A percentile compares a stretch with the other conserved stretches of the same genome.
Conservation (phyloP, 2,113 vertebrate genomes). For the Carassius carassius region DNA sequence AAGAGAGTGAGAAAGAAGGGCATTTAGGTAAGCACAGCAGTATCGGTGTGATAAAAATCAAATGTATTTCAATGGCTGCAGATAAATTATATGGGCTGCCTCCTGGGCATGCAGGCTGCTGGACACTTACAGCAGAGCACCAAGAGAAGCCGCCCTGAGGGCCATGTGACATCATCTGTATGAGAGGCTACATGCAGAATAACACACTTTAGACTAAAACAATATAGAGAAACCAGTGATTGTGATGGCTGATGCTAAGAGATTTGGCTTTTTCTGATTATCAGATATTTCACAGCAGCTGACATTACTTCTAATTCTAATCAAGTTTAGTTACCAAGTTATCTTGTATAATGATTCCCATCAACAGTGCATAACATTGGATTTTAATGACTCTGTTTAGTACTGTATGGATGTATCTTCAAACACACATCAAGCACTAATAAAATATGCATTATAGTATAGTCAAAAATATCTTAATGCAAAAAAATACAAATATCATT, state of each 20-base stretch:
- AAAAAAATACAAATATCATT: not conserved
- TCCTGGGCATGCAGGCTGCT: constrained; percentile 14
- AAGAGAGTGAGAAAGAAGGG: constrained; percentile 57
- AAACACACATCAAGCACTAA: not conserved
- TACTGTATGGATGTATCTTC: not conserved
- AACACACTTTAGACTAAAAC: not conserved
- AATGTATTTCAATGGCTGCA: constrained; percentile 72
- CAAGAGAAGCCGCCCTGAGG: not conserved
- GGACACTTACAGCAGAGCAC: constrained; percentile 35
- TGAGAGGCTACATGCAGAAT: not conserved
- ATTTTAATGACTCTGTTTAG: not conserved
- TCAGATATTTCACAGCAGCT: not conserved
- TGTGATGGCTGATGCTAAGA: not conserved
- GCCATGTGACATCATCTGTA: not conserved
- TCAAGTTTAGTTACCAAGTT: not conserved
- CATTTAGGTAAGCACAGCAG: constrained; percentile 37
- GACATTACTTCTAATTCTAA: not conserved
- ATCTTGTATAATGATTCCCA: not conserved
- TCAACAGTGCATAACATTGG: not conserved
- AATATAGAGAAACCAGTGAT: not conserved
- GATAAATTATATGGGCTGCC: constrained; percentile 66
- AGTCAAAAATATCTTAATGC: not conserved
- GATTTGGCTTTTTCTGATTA: not conserved
- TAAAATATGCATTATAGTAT: not conserved
- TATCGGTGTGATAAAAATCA: constrained; percentile 65